A percentile compares a stretch with the other conserved stretches of the same genome.
phyloP scores from a whole-genome alignment of 1,140 invertebrate genomes.

The Cylas formicarius region DNA sequence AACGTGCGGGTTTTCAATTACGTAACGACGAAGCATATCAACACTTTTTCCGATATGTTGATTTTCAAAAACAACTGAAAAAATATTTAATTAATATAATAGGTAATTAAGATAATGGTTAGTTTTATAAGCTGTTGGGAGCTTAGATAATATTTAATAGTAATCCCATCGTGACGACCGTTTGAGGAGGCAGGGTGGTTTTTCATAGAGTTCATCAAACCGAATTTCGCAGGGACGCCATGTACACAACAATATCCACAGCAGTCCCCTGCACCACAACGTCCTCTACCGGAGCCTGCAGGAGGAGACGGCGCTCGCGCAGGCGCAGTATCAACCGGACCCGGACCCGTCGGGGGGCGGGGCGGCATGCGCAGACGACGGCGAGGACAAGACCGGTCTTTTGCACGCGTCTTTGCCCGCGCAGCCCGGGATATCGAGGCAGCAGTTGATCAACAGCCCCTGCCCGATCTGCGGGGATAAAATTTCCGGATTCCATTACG shows the following conservation, averaged over 20 bases:
- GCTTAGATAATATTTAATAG: too few relatives aligned
- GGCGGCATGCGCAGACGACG: constrained; percentile 25
- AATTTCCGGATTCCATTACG: constrained; percentile 92
- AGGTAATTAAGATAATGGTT: too few relatives aligned
- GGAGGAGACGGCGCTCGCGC: constrained; percentile 31
- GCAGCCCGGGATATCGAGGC: constrained; percentile 67
- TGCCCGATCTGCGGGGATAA: constrained; percentile 94
- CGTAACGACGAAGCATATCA: too few relatives aligned
- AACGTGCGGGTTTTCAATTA: too few relatives aligned
- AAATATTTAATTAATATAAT: too few relatives aligned
- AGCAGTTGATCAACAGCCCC: constrained; percentile 57
- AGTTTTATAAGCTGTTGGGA: too few relatives aligned
- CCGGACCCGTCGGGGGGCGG: constrained; percentile 25
- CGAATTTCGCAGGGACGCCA: constrained; percentile 37
- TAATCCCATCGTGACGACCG: too few relatives aligned
- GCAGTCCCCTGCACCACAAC: constrained; percentile 48
- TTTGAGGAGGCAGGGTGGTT: too few relatives aligned
- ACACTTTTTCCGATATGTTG: too few relatives aligned
- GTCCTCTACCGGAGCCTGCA: constrained; percentile 44
- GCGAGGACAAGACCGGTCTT: constrained; percentile 39
- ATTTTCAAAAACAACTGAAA: too few relatives aligned
- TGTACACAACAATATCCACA: constrained; percentile 41
- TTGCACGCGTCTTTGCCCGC: constrained; percentile 48
- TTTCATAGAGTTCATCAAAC: too few relatives aligned
- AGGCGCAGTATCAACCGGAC: constrained; percentile 34